Percentiles rank a stretch among this genome's conserved stretches.
Conservation (phyloP, 2,888 invertebrate genomes). For the Physocephala rufipes region DNA sequence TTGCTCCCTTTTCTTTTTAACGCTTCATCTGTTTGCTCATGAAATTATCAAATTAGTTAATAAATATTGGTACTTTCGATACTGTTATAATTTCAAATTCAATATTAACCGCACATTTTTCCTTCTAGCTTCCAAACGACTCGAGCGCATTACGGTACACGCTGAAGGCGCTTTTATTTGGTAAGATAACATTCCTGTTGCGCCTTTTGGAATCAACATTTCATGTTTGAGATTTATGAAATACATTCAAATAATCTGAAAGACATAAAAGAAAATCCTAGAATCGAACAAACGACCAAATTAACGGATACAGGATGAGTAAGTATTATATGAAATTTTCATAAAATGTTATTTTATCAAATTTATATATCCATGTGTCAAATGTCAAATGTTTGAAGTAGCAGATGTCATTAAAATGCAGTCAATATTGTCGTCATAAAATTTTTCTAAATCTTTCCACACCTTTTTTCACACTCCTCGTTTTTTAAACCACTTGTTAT, state of each 20-base stretch:
- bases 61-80: neutral
- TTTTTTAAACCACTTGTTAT: no score
- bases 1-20: no score
- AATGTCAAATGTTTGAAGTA: no score
- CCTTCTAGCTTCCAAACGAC: neutral
- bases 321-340: neutral
- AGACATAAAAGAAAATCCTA: conserved; percentile 25
- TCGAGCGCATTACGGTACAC: neutral
- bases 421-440: no score
- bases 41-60: conserved; percentile 10
- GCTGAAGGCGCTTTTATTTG: neutral
- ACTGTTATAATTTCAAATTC: conserved; percentile 22
- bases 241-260: conserved; percentile 14
- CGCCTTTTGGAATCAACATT: conserved; percentile 19
- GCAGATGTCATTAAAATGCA: no score
- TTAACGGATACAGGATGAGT: conserved; percentile 37
- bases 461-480: no score
- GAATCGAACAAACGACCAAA: neutral
- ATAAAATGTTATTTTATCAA: neutral
- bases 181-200: neutral
- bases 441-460: no score
- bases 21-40: neutral
- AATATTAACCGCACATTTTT: neutral
- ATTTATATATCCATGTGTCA: no score
- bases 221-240: conserved; percentile 29